Percentiles rank a stretch among this genome's conserved stretches.
These are phyloP conservation scores for Diorhabda carinulata DNA, from an alignment of 1,140 invertebrate species.

Conservation along the genomic window DNA sequence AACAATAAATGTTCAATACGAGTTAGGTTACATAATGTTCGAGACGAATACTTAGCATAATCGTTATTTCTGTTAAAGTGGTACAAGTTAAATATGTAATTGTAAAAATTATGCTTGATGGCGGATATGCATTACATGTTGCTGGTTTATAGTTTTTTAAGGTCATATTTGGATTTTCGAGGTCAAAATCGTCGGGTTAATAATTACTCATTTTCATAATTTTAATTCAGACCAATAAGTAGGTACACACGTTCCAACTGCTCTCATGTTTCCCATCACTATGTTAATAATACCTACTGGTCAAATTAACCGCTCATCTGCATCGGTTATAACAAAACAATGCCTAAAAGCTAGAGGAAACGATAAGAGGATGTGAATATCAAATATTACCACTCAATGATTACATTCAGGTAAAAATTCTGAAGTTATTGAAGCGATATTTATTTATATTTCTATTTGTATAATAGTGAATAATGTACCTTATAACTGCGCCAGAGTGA, in stretches of 20 bases:
- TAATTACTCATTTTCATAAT: slow-evolving; percentile 8
- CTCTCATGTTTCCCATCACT: not conserved
- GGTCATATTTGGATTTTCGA: slow-evolving; percentile 15
- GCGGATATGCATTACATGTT: slow-evolving; percentile 15
- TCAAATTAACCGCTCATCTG: not conserved
- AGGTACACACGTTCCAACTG: not conserved
- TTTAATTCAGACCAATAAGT: slow-evolving; percentile 4
- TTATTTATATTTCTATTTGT: too few relatives aligned
- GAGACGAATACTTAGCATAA: not conserved
- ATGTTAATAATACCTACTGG: not conserved
- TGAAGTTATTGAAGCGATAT: too few relatives aligned
- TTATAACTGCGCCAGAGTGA: too few relatives aligned
- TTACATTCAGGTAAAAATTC: too few relatives aligned
- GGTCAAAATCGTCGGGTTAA: slow-evolving; percentile 5
- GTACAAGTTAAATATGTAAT: slow-evolving; percentile 11
- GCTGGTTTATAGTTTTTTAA: slow-evolving; percentile 5
- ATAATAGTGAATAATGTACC: too few relatives aligned
- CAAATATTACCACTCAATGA: too few relatives aligned
- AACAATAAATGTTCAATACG: slow-evolving; percentile 7
- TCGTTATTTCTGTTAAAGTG: not conserved
- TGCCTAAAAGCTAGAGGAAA: too few relatives aligned
- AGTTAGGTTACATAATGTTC: slow-evolving; percentile 1
- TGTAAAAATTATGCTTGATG: slow-evolving; percentile 12
- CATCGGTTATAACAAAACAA: too few relatives aligned
- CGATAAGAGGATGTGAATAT: too few relatives aligned